A percentile compares a stretch with the other conserved stretches of the same genome.
Evolutionary conservation across 2,888 invertebrate genomes (phyloP).

Genomic region (Chorisops tibialis): DNA sequence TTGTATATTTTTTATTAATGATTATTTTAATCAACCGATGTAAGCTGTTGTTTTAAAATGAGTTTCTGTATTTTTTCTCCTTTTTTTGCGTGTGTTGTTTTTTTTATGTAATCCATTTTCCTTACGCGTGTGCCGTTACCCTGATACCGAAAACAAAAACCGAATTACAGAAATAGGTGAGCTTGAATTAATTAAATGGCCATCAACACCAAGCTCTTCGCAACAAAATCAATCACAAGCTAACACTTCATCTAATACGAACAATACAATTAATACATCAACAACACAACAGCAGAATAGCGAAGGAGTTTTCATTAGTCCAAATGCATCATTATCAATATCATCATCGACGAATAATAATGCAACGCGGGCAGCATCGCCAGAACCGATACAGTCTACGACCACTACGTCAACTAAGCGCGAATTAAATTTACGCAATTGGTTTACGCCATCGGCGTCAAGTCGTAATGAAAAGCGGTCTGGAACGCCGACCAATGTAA

Average conservation of each 20-base stretch:
- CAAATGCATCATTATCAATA: slow-evolving; percentile 10
- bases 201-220: slow-evolving; percentile 30
- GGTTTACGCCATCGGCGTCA: slow-evolving; percentile 41
- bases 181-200: slow-evolving; percentile 36
- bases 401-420: slow-evolving; percentile 37
- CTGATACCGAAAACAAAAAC: slow-evolving; percentile 4
- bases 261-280: slow-evolving; percentile 23
- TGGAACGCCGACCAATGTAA: slow-evolving; percentile 29
- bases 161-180: slow-evolving; percentile 36
- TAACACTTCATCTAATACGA: slow-evolving; percentile 27
- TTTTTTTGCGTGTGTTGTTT: slow-evolving; percentile 5
- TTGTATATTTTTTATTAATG: not conserved
- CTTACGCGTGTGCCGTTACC: too few species aligned
- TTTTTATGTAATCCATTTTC: not conserved
- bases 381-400: slow-evolving; percentile 31
- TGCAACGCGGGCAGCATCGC: slow-evolving; percentile 34
- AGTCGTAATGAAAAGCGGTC: slow-evolving; percentile 36
- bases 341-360: slow-evolving; percentile 12
- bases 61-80: slow-evolving; percentile 26
- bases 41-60: not conserved
- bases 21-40: too few species aligned
- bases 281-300: slow-evolving; percentile 17
- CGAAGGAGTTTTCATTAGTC: slow-evolving; percentile 2
- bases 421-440: slow-evolving; percentile 43
- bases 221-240: slow-evolving; percentile 29